Evolutionary conservation across 2,797 vertebrate species (phyloP).

Genomic region (Myotis myotis): DNA sequence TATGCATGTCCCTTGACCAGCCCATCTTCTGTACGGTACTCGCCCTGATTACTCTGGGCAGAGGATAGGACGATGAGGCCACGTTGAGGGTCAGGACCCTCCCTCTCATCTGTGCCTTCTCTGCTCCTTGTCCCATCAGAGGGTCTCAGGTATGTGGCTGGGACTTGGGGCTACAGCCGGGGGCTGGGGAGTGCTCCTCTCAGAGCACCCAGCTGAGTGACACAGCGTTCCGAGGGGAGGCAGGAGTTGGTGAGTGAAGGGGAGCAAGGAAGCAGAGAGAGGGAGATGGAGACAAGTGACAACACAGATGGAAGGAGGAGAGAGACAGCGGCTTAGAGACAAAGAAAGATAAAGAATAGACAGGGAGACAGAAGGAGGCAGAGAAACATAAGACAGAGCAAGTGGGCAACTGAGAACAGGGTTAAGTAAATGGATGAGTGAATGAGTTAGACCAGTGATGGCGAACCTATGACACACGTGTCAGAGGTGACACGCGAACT

Average conservation of each 20-base stretch:
- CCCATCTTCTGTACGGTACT: constrained; percentile 85
- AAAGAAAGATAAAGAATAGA: not conserved
- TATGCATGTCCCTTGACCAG: constrained; percentile 92
- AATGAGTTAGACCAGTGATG: not conserved
- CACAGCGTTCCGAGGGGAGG: not conserved
- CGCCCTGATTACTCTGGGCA: constrained; percentile 81
- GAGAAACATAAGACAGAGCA: not conserved
- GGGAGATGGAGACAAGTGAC: not conserved
- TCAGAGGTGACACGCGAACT: no score
- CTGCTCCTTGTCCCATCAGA: not conserved
- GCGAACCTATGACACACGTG: no score
- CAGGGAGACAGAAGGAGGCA: not conserved
- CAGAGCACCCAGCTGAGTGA: not conserved
- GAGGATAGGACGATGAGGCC: not conserved
- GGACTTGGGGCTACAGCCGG: not conserved
- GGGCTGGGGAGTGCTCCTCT: not conserved
- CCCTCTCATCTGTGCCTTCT: not conserved
- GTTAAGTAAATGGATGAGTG: not conserved
- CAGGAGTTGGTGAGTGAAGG: not conserved
- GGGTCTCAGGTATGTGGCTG: not conserved
- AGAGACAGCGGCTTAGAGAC: not conserved
- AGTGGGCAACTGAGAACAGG: not conserved
- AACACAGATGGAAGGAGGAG: not conserved
- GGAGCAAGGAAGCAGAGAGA: not conserved
- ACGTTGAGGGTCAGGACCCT: not conserved